Conservation (phyloP, 2,113 vertebrate genomes). For the Triplophysa siluroides region DNA sequence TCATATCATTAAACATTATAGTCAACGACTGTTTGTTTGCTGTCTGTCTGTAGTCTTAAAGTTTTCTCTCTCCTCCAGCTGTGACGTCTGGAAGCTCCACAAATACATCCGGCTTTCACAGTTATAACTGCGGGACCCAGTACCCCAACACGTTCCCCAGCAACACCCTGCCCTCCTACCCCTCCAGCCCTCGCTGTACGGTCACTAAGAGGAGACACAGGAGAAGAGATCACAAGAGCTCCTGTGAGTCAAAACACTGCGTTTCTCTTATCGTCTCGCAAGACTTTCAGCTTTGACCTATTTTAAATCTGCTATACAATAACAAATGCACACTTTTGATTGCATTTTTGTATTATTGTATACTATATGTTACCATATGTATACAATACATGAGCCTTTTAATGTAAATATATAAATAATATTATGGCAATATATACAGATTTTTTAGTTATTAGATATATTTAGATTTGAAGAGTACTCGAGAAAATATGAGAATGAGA, state of each 20-base stretch:
- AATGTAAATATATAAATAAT: no score
- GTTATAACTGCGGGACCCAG: slow-evolving; percentile 85
- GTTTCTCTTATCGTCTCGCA: slow-evolving; percentile 41
- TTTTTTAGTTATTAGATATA: no score
- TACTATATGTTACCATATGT: no score
- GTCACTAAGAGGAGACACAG: slow-evolving; percentile 82
- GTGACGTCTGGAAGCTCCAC: slow-evolving; percentile 85
- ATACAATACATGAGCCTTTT: no score
- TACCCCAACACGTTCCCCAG: slow-evolving; percentile 41
- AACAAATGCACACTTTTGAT: neutral
- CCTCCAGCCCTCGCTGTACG: slow-evolving; percentile 85
- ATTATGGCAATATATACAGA: no score
- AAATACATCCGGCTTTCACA: slow-evolving; percentile 83
- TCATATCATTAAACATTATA: no score
- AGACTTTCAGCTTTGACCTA: slow-evolving; percentile 26
- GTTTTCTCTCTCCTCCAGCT: slow-evolving; percentile 71
- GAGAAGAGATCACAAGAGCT: slow-evolving; percentile 91
- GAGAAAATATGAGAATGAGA: no score
- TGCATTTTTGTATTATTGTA: no score
- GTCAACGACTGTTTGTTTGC: no score
- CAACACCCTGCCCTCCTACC: slow-evolving; percentile 70
- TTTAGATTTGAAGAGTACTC: no score
- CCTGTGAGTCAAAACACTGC: slow-evolving; percentile 74
- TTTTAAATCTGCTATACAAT: neutral
- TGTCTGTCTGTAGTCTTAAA: neutral